These are phyloP conservation scores for Neolamprologus hecqui DNA, from an alignment of 2,113 vertebrate species.

Conservation along the genomic window DNA sequence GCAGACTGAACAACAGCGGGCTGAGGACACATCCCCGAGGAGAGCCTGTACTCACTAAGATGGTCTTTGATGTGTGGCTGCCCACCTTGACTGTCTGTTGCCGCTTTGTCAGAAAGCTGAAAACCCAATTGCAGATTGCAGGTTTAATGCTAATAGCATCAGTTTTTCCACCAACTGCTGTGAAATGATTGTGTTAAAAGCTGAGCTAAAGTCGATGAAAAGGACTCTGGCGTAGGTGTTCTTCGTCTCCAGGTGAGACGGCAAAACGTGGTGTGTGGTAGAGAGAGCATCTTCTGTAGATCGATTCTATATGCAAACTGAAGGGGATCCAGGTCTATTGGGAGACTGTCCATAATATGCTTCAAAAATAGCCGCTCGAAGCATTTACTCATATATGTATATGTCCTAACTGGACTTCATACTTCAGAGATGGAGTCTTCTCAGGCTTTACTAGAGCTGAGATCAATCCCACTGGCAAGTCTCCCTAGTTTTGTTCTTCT, in stretches of 20 bases:
- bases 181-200: not conserved
- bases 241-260: not conserved
- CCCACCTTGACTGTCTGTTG: not conserved
- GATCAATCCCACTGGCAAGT: not conserved
- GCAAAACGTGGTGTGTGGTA: not conserved
- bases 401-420: not conserved
- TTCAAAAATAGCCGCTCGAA: not conserved
- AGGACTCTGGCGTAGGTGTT: not conserved
- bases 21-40: not conserved
- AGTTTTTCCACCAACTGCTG: not conserved
- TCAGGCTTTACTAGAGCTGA: not conserved
- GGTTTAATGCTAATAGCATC: not conserved
- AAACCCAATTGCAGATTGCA: not conserved
- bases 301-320: not conserved
- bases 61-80: not conserved
- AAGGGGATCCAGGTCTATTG: not conserved
- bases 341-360: not conserved
- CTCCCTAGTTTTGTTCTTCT: not conserved
- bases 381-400: not conserved
- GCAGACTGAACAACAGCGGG: not conserved
- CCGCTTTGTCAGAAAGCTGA: not conserved
- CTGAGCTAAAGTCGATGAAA: not conserved
- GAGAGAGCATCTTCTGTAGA: not conserved
- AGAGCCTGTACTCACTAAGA: not conserved
- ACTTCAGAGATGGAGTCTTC: not conserved